Base-by-base conservation (phyloP, 1,140 invertebrate species). In the Trichogramma pretiosum region DNA sequence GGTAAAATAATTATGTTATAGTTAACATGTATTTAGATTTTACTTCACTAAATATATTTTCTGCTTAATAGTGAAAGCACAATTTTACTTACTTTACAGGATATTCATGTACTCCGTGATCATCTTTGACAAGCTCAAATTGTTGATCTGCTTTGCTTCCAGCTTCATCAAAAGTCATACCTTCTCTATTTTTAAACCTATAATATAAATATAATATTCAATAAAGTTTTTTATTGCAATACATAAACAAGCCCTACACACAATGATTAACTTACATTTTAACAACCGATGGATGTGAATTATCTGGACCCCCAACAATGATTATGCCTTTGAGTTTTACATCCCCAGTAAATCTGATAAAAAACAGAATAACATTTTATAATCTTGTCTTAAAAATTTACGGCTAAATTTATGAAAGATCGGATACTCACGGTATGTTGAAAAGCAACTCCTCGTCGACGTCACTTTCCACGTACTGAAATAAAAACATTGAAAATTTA, bases 241-340 rank as follows among this genome's bases (percentile, higher is more conserved):
- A 28, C 21, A 16, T 22, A 38, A 34, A 22, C n/a, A n/a, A n/a
- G n/a, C n/a, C n/a, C n/a, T n/a, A n/a, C n/a, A n/a, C n/a, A n/a
- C n/a, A n/a, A n/a, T n/a, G n/a, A 28, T 41, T n/a, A 57, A 76
- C 83, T 82, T 77, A 96, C 89, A 98, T 59, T 77, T 84, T 84
- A 66, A 97, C 82, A 67, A 79, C 81, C 21, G 79, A 76, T 8
- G 93, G 93, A 75, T 93, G 88, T 33, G 77, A 76, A 48, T 85
- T 79, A 58, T 86, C 81, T 67, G 93, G 83, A 58, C 87, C 88
- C 16, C 91, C 93, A 56, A 87, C 79, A 35, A 98, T 70, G 56
- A 93, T 90, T 34, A 98, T 82, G 18, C 92, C 92, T 73, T 95
- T 96, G 34, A 98, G 70, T 70, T 97, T 97, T 1, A 98, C 77